These are phyloP conservation scores for Menura novaehollandiae DNA, from an alignment of 2,113 vertebrate species.

Conservation along the genomic window DNA sequence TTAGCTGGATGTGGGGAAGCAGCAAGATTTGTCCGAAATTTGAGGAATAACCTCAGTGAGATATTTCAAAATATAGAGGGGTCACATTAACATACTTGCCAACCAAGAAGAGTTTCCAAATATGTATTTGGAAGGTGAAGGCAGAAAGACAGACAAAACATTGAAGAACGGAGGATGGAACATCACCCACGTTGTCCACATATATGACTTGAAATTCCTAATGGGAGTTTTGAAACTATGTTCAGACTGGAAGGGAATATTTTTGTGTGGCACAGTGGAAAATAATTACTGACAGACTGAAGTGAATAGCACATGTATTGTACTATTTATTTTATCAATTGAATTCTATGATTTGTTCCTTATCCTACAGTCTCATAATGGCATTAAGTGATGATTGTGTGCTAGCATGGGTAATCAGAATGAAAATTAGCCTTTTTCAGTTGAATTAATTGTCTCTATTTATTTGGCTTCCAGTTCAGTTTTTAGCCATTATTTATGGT, in stretches of 20 bases:
- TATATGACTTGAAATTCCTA: neutral
- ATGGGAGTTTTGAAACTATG: neutral
- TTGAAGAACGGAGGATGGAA: neutral
- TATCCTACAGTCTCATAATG: conserved; percentile 2
- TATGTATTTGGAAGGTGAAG: neutral
- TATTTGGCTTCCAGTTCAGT: conserved; percentile 50
- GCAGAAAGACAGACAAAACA: neutral
- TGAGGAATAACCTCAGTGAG: neutral
- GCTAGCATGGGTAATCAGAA: conserved; percentile 44
- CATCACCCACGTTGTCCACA: neutral
- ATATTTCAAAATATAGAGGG: neutral
- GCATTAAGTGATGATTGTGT: conserved; percentile 48
- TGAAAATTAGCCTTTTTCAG: conserved; percentile 55
- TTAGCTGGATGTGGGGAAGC: neutral
- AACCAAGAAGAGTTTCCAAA: neutral
- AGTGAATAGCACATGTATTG: neutral
- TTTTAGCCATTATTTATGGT: conserved; percentile 57
- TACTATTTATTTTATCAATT: conserved; percentile 48
- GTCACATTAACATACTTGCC: neutral
- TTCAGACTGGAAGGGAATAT: conserved; percentile 24
- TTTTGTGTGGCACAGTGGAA: neutral
- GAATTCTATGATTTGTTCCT: conserved; percentile 36
- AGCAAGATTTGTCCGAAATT: neutral
- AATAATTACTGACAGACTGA: conserved; percentile 29
- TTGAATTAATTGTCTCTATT: conserved; percentile 60